These are phyloP conservation scores for Torymus auratus DNA, from an alignment of 2,888 invertebrate species.

Conservation along the genomic window DNA sequence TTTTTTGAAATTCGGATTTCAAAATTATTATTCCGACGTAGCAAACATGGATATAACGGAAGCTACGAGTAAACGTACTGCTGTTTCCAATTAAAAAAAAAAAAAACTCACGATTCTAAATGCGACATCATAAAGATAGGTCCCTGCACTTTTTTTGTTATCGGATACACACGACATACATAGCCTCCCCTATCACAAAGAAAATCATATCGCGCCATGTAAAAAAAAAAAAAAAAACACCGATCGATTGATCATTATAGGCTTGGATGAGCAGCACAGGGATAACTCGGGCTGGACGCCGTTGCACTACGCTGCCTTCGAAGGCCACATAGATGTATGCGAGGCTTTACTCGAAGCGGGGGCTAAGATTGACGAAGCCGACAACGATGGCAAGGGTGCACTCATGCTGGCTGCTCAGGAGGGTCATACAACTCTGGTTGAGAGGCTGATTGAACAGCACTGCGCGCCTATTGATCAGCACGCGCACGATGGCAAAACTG, in stretches of 20 bases:
- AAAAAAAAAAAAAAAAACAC: neutral
- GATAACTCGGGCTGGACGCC: constrained; percentile 99
- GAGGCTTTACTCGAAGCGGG: constrained; percentile 91
- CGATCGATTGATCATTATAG: constrained; percentile 63
- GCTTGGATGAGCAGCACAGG: constrained; percentile 89
- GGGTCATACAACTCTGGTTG: constrained; percentile 85
- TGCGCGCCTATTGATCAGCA: constrained; percentile 89
- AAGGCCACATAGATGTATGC: constrained; percentile 91
- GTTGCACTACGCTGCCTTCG: constrained; percentile 96
- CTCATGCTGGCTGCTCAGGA: constrained; percentile 93
- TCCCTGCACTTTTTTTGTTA: too few species aligned
- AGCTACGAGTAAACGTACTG: too few species aligned
- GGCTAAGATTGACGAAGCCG: constrained; percentile 91
- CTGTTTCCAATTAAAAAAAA: too few species aligned
- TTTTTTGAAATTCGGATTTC: too few species aligned
- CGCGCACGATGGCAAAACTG: constrained; percentile 94
- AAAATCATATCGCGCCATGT: neutral
- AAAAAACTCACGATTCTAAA: too few species aligned
- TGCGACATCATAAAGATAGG: too few species aligned
- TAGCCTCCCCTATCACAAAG: too few species aligned
- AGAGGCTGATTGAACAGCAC: constrained; percentile 85
- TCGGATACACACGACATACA: too few species aligned
- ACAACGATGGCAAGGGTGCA: constrained; percentile 93
- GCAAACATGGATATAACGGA: too few species aligned
- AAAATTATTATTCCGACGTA: too few species aligned